Evolutionary conservation across 2,113 vertebrate genomes (phyloP), one percentile per base, ranked within the genome.

Genomic region (Corythoichthys haematopterus): DNA sequence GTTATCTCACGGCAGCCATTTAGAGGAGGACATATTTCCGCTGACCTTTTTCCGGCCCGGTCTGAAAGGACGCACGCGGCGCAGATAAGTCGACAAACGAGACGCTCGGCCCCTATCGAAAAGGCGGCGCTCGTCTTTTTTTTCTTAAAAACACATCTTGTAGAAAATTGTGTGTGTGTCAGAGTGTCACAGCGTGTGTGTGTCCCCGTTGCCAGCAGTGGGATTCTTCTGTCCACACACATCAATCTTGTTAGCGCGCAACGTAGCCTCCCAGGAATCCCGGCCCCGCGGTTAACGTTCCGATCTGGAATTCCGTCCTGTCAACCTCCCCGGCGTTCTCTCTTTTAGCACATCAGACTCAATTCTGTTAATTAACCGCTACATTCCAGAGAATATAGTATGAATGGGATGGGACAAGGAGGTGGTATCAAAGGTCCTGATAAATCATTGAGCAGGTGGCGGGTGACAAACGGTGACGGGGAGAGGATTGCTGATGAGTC

Each of bases 161-260:
- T 37, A 46, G 14, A 50, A 64, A 61, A 72, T 64, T 69, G 56
- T 56, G 48, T 56, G 15, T 37, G 40, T 62, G 36, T n/a, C 15
- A 43, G 71, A 65, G 56, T 65, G 68, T 53, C 61, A 46, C 50
- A 38, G 46, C 10, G 40, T 52, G 67, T 37, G 51, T 55, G 56
- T 51, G 62, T 69, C 50, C 61, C 66, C 66, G 67, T 64, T 56
- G 58, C 55, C 43, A 79, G 85, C 83, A 68, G 38, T 38, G 65
- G 71, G 74, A 85, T 75, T 74, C 68, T 76, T 76, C 81, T 86
- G 88, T 88, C 85, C 79, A 73, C 63, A 61, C 81, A 80, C 77
- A 85, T 88, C 84, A 81, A 78, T 88, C 83, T 69, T 69, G 75
- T 80, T 80, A 74, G 64, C 71, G 80, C 68, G 68, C 60, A 80